Evolutionary conservation across 2,113 vertebrate species (phyloP).

Genomic region (Engystomops pustulosus): DNA sequence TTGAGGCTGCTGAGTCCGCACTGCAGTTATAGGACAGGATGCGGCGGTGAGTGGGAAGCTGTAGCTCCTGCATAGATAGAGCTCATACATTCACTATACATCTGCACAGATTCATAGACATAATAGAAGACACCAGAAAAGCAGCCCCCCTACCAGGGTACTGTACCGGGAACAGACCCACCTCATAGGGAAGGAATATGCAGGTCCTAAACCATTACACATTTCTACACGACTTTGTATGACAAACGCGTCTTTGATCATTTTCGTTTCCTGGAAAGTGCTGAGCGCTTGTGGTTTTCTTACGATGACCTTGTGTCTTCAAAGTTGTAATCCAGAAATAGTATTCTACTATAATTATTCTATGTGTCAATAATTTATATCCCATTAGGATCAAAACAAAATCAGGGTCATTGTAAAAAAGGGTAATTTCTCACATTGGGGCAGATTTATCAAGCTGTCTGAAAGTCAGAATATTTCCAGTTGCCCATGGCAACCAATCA

Average conservation of each 20-base stretch:
- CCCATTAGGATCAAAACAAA: neutral
- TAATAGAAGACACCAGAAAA: neutral
- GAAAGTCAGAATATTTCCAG: too few relatives aligned
- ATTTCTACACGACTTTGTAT: neutral
- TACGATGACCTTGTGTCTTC: neutral
- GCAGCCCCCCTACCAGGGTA: neutral
- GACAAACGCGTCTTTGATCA: neutral
- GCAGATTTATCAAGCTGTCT: too few relatives aligned
- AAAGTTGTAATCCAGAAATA: neutral
- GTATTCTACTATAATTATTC: neutral
- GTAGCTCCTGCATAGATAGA: neutral
- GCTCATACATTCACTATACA: neutral
- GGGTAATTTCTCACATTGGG: too few relatives aligned
- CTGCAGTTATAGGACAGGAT: constrained; percentile 13
- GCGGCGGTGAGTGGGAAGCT: constrained; percentile 13
- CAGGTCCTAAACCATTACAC: neutral
- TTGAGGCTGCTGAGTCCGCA: constrained; percentile 2
- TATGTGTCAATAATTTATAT: neutral
- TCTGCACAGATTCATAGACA: neutral
- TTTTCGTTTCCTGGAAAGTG: neutral
- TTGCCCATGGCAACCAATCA: too few relatives aligned
- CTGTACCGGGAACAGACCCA: neutral
- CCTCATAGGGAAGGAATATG: neutral
- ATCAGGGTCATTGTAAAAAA: too few relatives aligned
- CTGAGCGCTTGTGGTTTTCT: neutral